A percentile compares a stretch with the other conserved stretches of the same genome.
phyloP scores from a whole-genome alignment of 2,797 vertebrate species.

The Liasis olivaceus region DNA sequence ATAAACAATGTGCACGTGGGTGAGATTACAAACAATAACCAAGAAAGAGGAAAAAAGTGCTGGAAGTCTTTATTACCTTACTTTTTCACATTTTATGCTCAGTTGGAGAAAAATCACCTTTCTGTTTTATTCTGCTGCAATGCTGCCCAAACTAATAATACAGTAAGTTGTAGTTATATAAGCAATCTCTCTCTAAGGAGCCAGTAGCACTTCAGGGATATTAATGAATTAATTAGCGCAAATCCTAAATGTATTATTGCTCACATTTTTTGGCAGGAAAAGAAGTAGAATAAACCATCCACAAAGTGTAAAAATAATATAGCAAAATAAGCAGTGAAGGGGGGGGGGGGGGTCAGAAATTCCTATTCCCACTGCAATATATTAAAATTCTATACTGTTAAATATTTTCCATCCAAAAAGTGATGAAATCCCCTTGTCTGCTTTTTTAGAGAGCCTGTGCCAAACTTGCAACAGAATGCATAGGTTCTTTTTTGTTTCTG shows the following conservation, averaged over 20 bases:
- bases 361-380: neutral
- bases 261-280: slow-evolving; percentile 21
- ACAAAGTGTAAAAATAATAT: slow-evolving; percentile 1
- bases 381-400: neutral
- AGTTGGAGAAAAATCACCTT: neutral
- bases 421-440: slow-evolving; percentile 7
- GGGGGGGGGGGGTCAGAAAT: neutral
- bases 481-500: neutral
- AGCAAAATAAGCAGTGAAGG: neutral
- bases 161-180: slow-evolving; percentile 10
- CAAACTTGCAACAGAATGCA: neutral
- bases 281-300: neutral
- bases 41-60: neutral
- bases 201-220: slow-evolving; percentile 17
- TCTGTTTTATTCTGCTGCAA: neutral
- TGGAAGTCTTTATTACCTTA: neutral
- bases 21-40: neutral
- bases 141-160: slow-evolving; percentile 21
- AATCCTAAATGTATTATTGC: neutral
- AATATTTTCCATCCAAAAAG: slow-evolving; percentile 14
- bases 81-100: neutral
- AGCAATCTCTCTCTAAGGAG: slow-evolving; percentile 9
- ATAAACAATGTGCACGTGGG: neutral
- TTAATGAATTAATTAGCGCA: slow-evolving; percentile 30
- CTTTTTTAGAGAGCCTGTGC: neutral